Conservation (phyloP, 2,113 vertebrate species). For the Clarias gariepinus region DNA sequence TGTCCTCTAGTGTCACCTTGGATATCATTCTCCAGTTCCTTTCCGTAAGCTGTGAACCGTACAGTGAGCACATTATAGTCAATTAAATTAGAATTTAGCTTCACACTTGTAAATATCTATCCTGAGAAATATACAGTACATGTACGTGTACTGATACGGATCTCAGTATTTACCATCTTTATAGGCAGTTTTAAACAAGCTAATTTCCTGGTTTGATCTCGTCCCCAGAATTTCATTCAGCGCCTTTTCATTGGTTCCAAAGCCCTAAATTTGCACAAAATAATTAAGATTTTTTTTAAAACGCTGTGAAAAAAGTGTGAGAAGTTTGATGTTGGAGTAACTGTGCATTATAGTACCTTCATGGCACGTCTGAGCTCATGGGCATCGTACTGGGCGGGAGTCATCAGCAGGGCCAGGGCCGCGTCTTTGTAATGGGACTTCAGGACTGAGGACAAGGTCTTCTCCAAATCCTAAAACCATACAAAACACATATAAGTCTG, state of each 20-base stretch:
- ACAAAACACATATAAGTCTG: neutral
- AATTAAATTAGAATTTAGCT: neutral
- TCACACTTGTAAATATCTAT: neutral
- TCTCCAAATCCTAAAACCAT: constrained; percentile 73
- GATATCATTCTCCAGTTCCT: constrained; percentile 47
- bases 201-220: constrained; percentile 81
- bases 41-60: constrained; percentile 30
- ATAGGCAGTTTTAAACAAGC: constrained; percentile 75
- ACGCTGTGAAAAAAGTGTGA: neutral
- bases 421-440: constrained; percentile 78
- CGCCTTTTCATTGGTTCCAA: constrained; percentile 84
- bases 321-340: neutral
- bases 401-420: constrained; percentile 82
- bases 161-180: constrained; percentile 70
- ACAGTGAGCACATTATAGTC: neutral
- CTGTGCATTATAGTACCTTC: constrained; percentile 57
- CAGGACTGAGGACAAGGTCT: constrained; percentile 77
- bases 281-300: neutral
- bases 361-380: constrained; percentile 72
- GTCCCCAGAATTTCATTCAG: constrained; percentile 86
- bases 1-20: constrained; percentile 32
- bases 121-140: neutral
- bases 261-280: constrained; percentile 66
- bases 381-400: constrained; percentile 84
- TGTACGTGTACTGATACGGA: neutral